Evolutionary conservation across 2,888 invertebrate species (phyloP).

Genomic region (Azorinus chamasolen): DNA sequence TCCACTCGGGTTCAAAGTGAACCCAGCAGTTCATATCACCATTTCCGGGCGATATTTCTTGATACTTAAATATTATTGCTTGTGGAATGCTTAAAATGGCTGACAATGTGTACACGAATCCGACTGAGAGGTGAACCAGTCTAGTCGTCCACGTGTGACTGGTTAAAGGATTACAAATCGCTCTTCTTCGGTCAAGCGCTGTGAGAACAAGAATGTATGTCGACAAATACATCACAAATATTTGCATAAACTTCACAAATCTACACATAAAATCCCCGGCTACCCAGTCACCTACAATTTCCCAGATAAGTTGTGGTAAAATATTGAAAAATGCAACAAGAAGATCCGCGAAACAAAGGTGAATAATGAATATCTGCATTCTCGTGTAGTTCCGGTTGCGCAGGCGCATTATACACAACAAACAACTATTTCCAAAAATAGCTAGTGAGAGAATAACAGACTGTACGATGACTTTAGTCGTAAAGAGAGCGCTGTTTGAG

Average conservation of each 20-base stretch:
- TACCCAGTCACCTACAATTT: constrained; percentile 74
- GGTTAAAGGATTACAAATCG: constrained; percentile 89
- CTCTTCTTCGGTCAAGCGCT: constrained; percentile 86
- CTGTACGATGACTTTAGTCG: constrained; percentile 70
- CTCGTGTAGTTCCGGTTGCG: constrained; percentile 88
- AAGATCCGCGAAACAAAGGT: constrained; percentile 91
- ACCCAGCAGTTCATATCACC: constrained; percentile 76
- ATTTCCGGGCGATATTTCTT: constrained; percentile 41
- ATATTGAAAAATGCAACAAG: constrained; percentile 91
- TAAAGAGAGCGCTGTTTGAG: too few relatives aligned
- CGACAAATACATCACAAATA: constrained; percentile 80
- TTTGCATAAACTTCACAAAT: constrained; percentile 90
- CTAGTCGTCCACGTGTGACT: constrained; percentile 87
- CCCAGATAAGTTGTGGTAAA: constrained; percentile 87
- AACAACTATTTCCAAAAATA: constrained; percentile 78
- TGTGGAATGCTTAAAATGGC: constrained; percentile 89
- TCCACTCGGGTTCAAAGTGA: constrained; percentile 76
- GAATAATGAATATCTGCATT: constrained; percentile 91
- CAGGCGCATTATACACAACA: constrained; percentile 70
- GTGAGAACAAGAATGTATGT: constrained; percentile 85
- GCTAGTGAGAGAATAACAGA: constrained; percentile 76
- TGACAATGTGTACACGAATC: constrained; percentile 86
- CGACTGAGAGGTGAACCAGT: constrained; percentile 85
- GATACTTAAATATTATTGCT: constrained; percentile 85
- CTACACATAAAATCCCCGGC: constrained; percentile 84